These are phyloP conservation scores for Rhipidura dahli DNA, from an alignment of 2,113 vertebrate species.

Conservation along the genomic window DNA sequence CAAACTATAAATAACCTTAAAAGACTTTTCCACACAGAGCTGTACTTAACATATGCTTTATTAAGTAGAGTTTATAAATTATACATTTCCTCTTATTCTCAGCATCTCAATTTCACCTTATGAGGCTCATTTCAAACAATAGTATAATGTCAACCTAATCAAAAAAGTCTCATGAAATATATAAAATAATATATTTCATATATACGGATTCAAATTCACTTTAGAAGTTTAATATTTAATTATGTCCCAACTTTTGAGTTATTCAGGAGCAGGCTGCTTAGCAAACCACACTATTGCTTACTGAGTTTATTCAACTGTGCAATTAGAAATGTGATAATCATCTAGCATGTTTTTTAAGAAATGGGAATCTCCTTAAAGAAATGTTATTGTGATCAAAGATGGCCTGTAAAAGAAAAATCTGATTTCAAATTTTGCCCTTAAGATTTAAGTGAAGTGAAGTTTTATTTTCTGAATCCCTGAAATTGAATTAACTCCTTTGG, in stretches of 20 bases:
- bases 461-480: not conserved
- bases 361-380: not conserved
- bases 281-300: not conserved
- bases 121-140: slow-evolving; percentile 53
- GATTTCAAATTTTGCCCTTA: not conserved
- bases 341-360: not conserved
- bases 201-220: not conserved
- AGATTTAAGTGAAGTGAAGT: not conserved
- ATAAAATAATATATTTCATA: slow-evolving; percentile 22
- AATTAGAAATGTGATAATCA: not conserved
- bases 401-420: not conserved
- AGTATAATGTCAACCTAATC: slow-evolving; percentile 51
- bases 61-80: slow-evolving; percentile 71
- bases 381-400: not conserved
- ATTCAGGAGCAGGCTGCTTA: not conserved
- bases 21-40: slow-evolving; percentile 51
- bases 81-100: slow-evolving; percentile 53
- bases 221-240: slow-evolving; percentile 27
- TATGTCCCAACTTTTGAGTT: not conserved
- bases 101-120: slow-evolving; percentile 39
- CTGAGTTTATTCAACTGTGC: not conserved
- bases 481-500: not conserved
- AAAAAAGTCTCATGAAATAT: slow-evolving; percentile 39
- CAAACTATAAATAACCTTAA: slow-evolving; percentile 72
- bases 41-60: slow-evolving; percentile 65